phyloP scores from a whole-genome alignment of 2,888 invertebrate genomes.

The Digitonthophagus gazella region DNA sequence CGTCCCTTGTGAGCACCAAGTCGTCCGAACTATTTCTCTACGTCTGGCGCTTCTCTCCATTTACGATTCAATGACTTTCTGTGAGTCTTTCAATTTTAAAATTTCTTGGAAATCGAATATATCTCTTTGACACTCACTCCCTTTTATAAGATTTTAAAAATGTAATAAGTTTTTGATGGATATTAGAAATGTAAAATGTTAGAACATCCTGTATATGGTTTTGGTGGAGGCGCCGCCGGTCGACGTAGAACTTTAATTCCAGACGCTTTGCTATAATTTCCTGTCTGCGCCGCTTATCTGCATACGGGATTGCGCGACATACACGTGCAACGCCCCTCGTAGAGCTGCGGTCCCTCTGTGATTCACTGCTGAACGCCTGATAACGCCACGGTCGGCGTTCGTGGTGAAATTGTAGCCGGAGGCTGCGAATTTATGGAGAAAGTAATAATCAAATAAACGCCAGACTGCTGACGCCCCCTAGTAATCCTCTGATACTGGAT shows the following conservation, averaged over 20 bases:
- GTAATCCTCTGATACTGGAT: background rate
- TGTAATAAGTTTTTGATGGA: no score
- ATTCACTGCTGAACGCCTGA: slow-evolving; percentile 30
- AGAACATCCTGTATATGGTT: background rate
- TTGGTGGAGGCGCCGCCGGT: background rate
- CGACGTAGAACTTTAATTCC: slow-evolving; percentile 33
- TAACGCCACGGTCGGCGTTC: slow-evolving; percentile 18
- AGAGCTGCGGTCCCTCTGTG: slow-evolving; percentile 26
- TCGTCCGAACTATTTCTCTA: background rate
- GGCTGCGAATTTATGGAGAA: slow-evolving; percentile 10
- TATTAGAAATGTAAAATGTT: no score
- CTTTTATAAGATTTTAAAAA: no score
- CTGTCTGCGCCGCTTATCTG: slow-evolving; percentile 40
- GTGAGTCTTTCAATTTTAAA: slow-evolving; percentile 11
- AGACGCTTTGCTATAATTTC: slow-evolving; percentile 41
- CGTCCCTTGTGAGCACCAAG: slow-evolving; percentile 5
- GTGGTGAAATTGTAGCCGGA: background rate
- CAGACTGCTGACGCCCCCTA: background rate
- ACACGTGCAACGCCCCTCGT: slow-evolving; percentile 23
- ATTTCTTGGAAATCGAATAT: background rate
- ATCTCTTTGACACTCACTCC: no score
- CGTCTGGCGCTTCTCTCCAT: background rate
- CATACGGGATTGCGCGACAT: slow-evolving; percentile 35
- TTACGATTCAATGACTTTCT: slow-evolving; percentile 10
- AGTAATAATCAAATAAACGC: slow-evolving; percentile 8